These are phyloP conservation scores for Dasyurus viverrinus DNA, from an alignment of 2,113 vertebrate genomes.

Conservation along the genomic window DNA sequence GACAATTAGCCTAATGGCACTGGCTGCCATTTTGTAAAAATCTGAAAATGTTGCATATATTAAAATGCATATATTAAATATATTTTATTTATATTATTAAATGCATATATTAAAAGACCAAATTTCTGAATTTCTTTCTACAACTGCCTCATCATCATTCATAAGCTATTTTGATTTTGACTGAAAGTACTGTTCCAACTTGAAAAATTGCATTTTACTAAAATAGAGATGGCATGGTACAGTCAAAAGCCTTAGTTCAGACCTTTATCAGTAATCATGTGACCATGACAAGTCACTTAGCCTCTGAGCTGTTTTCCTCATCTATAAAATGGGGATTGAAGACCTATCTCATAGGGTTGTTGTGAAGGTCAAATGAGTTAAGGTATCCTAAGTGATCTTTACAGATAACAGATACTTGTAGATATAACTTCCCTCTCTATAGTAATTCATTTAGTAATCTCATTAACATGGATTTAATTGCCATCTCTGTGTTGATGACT, in stretches of 20 bases:
- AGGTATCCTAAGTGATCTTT: not conserved
- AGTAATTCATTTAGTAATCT: not conserved
- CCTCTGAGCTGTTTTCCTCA: not conserved
- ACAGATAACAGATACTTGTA: not conserved
- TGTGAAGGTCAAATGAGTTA: not conserved
- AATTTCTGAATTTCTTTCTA: not conserved
- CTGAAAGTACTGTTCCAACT: not conserved
- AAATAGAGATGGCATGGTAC: not conserved
- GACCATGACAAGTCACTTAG: not conserved
- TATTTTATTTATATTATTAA: too few species aligned
- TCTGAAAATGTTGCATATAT: not conserved
- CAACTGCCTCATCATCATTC: conserved; percentile 7
- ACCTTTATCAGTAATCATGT: not conserved
- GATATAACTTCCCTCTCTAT: not conserved
- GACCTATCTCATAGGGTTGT: not conserved
- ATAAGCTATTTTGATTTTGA: conserved; percentile 39
- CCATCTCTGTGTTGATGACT: not conserved
- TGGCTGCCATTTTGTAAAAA: not conserved
- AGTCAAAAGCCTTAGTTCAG: not conserved
- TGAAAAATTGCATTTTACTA: not conserved
- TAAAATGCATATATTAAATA: not conserved
- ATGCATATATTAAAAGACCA: not conserved
- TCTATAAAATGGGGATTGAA: not conserved
- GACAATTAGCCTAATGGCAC: fast-evolving
- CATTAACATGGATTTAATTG: not conserved